Conservation (phyloP, 1,140 invertebrate genomes). For the Leptinotarsa defecta region DNA sequence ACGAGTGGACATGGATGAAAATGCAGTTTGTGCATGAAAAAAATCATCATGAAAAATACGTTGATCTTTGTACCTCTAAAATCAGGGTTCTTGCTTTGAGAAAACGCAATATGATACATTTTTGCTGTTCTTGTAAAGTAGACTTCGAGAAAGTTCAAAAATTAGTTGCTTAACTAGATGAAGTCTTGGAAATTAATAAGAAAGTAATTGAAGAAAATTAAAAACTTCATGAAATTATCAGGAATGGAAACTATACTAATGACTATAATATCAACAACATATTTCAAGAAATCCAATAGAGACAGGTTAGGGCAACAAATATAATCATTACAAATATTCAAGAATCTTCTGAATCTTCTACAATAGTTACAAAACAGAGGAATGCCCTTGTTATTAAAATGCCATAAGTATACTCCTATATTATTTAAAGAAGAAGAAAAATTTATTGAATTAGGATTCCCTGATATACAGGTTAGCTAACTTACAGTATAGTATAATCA, state of each 20-base stretch:
- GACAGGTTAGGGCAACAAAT: background rate
- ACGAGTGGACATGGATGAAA: background rate
- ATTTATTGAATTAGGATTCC: too few species aligned
- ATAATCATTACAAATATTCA: too few species aligned
- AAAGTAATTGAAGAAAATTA: slow-evolving; percentile 3
- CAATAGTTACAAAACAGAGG: too few species aligned
- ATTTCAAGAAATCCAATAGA: background rate
- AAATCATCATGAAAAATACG: background rate
- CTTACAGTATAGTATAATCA: too few species aligned
- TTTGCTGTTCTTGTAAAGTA: background rate
- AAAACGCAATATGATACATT: slow-evolving; percentile 2
- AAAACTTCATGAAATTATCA: background rate
- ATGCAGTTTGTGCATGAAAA: background rate
- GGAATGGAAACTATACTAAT: background rate
- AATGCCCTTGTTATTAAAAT: too few species aligned
- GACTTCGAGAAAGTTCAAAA: background rate
- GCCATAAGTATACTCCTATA: too few species aligned
- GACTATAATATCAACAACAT: background rate
- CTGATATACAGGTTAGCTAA: too few species aligned
- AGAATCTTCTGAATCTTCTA: too few species aligned
- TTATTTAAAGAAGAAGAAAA: background rate
- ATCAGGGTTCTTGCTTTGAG: background rate
- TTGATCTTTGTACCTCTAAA: background rate
- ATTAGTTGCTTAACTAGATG: background rate
- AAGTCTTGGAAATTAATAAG: background rate